Evolutionary conservation across 1,140 invertebrate genomes (phyloP), one percentile per base, ranked within the genome.

Genomic region (Venturia canescens): DNA sequence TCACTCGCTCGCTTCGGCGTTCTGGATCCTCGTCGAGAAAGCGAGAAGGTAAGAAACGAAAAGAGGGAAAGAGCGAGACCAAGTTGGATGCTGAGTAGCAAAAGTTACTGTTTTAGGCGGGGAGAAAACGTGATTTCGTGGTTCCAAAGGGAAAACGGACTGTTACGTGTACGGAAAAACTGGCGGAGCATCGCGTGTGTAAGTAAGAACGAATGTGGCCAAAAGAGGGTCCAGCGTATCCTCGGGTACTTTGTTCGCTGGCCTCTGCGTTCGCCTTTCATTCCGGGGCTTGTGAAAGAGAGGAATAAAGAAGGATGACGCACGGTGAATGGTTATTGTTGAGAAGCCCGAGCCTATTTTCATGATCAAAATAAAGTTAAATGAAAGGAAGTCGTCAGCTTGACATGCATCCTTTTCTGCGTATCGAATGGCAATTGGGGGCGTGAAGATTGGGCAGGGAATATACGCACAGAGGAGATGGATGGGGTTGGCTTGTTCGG

Each of bases 101-200:
- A 84, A 88, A 86, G 87, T 86, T 86, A 83, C 80, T 74, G 76
- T 77, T 71, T 70, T 72, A 57, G 76, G 70, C 75, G 70, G 57
- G 48, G 79, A 75, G 79, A 75, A 81, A 85, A 86, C 87, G 86
- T 87, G 86, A 88, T 87, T 88, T 87, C 84, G 83, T 84, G 83
- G 80, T 70, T 83, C 85, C 83, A 79, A 76, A 75, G 83, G 82
- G 82, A 86, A 48, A 75, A 78, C 53, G 76, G 66, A 71, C 79
- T 81, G 83, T 84, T 84, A 82, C 85, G 81, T 66, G 79, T 67
- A 60, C 38, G 57, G 63, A 23, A 31, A 53, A 31, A 71, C 60
- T 31, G 57, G 27, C 16, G 23, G 57, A 31, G 27, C n/a, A 50
- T 29, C 23, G n/a, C 63, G 13, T 69, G 31, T 31, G 27, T 69